These are phyloP conservation scores for Gila robusta DNA, from an alignment of 2,797 vertebrate species.

Conservation along the genomic window DNA sequence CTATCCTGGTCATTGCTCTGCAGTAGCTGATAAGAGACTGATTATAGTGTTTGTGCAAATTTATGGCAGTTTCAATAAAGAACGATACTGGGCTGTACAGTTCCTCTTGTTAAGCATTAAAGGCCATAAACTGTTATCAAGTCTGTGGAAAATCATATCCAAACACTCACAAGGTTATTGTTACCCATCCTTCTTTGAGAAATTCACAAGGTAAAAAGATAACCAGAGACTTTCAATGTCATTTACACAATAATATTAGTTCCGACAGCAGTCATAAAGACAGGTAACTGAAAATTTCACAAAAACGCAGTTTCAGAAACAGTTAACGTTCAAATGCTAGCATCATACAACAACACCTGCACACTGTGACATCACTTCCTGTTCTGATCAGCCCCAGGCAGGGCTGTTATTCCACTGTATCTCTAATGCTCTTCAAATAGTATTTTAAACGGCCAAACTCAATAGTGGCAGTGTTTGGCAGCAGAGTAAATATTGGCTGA, in stretches of 20 bases:
- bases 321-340: constrained; percentile 32
- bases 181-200: constrained; percentile 45
- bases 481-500: constrained; percentile 94
- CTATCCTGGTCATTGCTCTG: constrained; percentile 59
- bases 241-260: constrained; percentile 42
- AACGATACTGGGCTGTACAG: constrained; percentile 63
- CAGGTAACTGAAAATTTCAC: not conserved
- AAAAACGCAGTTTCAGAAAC: not conserved
- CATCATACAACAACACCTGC: constrained; percentile 31
- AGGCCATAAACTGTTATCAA: constrained; percentile 70
- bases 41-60: constrained; percentile 71
- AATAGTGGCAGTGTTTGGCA: constrained; percentile 86
- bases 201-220: constrained; percentile 48
- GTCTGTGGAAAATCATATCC: constrained; percentile 62
- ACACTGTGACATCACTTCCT: constrained; percentile 51
- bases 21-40: constrained; percentile 64
- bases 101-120: constrained; percentile 63
- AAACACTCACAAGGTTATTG: constrained; percentile 63
- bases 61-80: constrained; percentile 65
- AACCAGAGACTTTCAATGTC: constrained; percentile 26
- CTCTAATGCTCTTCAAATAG: constrained; percentile 89
- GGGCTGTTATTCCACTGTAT: constrained; percentile 79
- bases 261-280: not conserved
- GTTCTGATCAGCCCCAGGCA: constrained; percentile 58
- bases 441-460: constrained; percentile 86